These are phyloP conservation scores for Halictus ligatus DNA, from an alignment of 2,888 invertebrate genomes.

Conservation along the genomic window DNA sequence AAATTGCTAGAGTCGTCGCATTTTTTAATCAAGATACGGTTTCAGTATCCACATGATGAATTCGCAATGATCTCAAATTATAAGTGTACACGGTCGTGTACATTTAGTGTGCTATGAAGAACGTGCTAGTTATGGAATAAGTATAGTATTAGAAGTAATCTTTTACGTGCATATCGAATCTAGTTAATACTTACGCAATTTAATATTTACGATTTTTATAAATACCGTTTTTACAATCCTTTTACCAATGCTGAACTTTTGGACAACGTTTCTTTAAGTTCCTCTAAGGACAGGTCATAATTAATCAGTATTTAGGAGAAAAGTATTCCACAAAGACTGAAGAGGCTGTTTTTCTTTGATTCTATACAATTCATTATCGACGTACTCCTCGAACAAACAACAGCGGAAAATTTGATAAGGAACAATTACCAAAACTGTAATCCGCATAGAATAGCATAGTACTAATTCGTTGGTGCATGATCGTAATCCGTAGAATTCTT, in stretches of 20 bases:
- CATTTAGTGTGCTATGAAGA: background rate
- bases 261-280: slow-evolving; percentile 2
- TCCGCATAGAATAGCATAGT: slow-evolving; percentile 4
- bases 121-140: slow-evolving; percentile 1
- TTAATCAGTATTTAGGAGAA: slow-evolving; percentile 5
- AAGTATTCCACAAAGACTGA: slow-evolving; percentile 53
- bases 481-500: slow-evolving; percentile 20
- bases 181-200: background rate
- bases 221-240: slow-evolving; percentile 26
- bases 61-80: slow-evolving; percentile 46
- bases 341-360: slow-evolving; percentile 52
- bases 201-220: background rate
- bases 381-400: background rate
- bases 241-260: slow-evolving; percentile 26
- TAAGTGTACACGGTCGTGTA: background rate
- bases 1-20: background rate
- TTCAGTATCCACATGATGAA: slow-evolving; percentile 11
- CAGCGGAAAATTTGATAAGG: slow-evolving; percentile 14
- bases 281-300: slow-evolving; percentile 1
- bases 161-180: slow-evolving; percentile 36
- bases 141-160: background rate
- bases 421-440: slow-evolving; percentile 3
- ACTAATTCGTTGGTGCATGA: slow-evolving; percentile 20
- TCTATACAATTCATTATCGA: background rate
- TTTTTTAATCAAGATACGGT: slow-evolving; percentile 13